Percentiles rank a stretch among this genome's conserved stretches.
Conservation (phyloP, 2,888 invertebrate genomes). For the Megaustenia siamemsis region DNA sequence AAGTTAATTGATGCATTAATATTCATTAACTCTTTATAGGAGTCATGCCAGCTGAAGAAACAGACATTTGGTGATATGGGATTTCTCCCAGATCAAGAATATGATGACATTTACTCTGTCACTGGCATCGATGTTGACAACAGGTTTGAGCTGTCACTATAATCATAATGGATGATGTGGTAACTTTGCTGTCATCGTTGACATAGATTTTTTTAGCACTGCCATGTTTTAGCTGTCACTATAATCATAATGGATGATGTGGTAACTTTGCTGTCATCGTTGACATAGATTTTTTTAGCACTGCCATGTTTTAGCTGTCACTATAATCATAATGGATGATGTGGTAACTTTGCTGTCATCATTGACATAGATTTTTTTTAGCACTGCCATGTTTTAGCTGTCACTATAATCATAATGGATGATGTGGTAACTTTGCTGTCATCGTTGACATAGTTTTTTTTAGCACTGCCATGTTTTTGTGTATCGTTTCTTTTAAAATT, state of each 20-base stretch:
- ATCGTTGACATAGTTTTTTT: too few species aligned
- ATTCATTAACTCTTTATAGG: not conserved
- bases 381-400: not conserved
- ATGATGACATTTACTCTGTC: slow-evolving; percentile 48
- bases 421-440: too few species aligned
- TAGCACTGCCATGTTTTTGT: too few species aligned
- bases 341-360: not conserved
- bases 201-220: too few species aligned
- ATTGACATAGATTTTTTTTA: not conserved
- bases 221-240: not conserved
- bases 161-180: not conserved
- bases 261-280: not conserved
- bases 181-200: too few species aligned
- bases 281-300: not conserved
- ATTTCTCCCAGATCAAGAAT: slow-evolving; percentile 43
- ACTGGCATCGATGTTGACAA: slow-evolving; percentile 45
- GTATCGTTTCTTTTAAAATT: too few species aligned
- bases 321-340: not conserved
- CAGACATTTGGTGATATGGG: slow-evolving; percentile 37
- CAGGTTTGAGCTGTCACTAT: slow-evolving; percentile 21
- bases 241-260: not conserved
- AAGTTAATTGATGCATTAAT: too few species aligned
- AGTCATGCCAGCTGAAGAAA: slow-evolving; percentile 33
- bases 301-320: too few species aligned
- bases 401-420: too few species aligned